Evolutionary conservation across 2,797 vertebrate species (phyloP), one percentile per base, ranked within the genome.

Genomic region (Yasuhikotakia modesta): DNA sequence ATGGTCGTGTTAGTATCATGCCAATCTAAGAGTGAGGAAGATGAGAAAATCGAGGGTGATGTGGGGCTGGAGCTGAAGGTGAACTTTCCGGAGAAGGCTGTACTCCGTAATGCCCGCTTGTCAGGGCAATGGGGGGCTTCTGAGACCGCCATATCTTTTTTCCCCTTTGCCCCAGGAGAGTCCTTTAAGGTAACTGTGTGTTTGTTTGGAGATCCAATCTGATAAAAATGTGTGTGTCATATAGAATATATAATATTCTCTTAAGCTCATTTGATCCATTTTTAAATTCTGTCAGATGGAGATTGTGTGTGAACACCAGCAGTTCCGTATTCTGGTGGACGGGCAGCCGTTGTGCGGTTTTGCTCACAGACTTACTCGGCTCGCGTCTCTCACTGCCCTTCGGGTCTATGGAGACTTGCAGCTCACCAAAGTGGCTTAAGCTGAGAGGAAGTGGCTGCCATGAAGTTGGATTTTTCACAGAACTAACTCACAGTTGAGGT

Each of bases 251-350:
- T 27, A 0, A 32, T 0, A 58, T 13, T 22, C 13, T 50, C 30
- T 32, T 13, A 21, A 39, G 53, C 32, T 17, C 13, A 50, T 43
- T 68, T 27, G 16, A 21, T 22, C 64, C 14, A 14, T 6, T 45
- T n/a, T 63, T 21, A 70, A 57, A 79, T 35, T 55, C 39, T 81
- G 69, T 57, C 70, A 97, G 96, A 96, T 97, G 95, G 96, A 97
- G 87, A 92, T 97, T 0, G 92, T 96, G 0, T 96, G 96, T 82
- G 95, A 97, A 85, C 96, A 97, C 87, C 95, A 96, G 91, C 95
- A 96, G 87, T 96, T 96, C 80, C 92, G 95, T 39, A 92, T 97
- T 82, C 70, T 96, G 85, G 91, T 97, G 72, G 96, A 97, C 13
- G 96, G 96, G 16, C 94, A 95, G 86, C 95, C 95, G 27, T 90